phyloP scores from a whole-genome alignment of 1,140 invertebrate genomes.

The Drosophila melanica region DNA sequence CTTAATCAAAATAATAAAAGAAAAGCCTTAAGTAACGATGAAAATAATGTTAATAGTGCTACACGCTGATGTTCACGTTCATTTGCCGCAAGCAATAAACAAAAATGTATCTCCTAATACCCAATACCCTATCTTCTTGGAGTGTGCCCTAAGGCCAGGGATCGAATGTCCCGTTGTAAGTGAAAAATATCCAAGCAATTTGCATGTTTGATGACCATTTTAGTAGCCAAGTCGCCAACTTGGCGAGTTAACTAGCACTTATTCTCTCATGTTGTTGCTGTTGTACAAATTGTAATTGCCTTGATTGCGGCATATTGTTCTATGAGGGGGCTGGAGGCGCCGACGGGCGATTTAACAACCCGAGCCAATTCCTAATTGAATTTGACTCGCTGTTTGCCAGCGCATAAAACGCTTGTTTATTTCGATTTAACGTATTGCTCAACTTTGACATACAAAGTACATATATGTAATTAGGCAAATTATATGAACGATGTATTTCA shows the following conservation, averaged over 20 bases:
- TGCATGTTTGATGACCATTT: conserved; percentile 75
- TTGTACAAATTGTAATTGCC: conserved; percentile 50
- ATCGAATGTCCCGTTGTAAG: conserved; percentile 16
- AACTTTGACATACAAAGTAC: conserved; percentile 8
- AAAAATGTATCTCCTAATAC: conserved; percentile 17
- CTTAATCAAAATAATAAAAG: conserved; percentile 7
- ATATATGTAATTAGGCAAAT: conserved; percentile 6
- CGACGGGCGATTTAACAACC: conserved; percentile 4
- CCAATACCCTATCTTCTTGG: not conserved
- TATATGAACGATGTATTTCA: conserved; percentile 9
- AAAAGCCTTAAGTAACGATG: not conserved
- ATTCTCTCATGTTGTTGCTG: conserved; percentile 31
- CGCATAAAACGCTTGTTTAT: not conserved
- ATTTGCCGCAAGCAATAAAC: conserved; percentile 18
- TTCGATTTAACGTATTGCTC: conserved; percentile 1
- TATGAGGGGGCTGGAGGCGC: not conserved
- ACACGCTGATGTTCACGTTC: conserved; percentile 15
- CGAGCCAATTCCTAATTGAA: conserved; percentile 42
- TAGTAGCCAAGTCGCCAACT: conserved; percentile 42
- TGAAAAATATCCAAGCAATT: conserved; percentile 77
- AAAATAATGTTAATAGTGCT: conserved; percentile 21
- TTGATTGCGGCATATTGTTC: conserved; percentile 59
- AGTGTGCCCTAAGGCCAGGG: not conserved
- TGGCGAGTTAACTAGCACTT: conserved; percentile 51
- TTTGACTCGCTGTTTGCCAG: conserved; percentile 17